Conservation (phyloP, 2,113 vertebrate genomes). For the Tauraco erythrolophus region DNA sequence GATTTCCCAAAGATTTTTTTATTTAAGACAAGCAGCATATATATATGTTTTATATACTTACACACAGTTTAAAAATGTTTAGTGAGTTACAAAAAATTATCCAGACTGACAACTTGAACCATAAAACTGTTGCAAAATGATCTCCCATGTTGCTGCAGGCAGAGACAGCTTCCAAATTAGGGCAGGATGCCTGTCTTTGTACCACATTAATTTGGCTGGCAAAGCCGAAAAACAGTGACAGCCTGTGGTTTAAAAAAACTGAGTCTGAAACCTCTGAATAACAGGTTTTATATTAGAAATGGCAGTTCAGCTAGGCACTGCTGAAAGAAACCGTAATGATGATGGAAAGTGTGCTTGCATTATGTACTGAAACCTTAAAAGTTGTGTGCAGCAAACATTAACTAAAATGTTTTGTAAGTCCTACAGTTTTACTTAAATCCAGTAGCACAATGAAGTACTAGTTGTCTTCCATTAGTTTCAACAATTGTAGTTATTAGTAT, state of each 20-base stretch:
- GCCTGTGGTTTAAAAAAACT: slow-evolving; percentile 10
- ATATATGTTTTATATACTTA: background rate
- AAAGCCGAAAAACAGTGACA: slow-evolving; percentile 28
- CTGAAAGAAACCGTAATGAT: background rate
- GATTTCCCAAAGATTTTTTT: background rate
- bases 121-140: background rate
- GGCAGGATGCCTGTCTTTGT: slow-evolving; percentile 19
- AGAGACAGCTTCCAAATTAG: slow-evolving; percentile 17
- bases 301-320: background rate
- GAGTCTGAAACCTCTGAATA: slow-evolving; percentile 11
- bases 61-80: background rate
- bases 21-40: background rate
- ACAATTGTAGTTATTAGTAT: background rate
- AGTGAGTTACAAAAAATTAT: background rate
- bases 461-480: background rate
- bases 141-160: slow-evolving; percentile 27
- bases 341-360: background rate
- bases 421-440: background rate
- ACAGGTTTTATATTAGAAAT: background rate
- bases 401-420: background rate
- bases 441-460: background rate
- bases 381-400: background rate
- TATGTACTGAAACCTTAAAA: background rate
- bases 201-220: slow-evolving; percentile 21
- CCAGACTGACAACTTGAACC: background rate